phyloP scores from a whole-genome alignment of 2,797 vertebrate genomes.

The Scolopax rusticola region DNA sequence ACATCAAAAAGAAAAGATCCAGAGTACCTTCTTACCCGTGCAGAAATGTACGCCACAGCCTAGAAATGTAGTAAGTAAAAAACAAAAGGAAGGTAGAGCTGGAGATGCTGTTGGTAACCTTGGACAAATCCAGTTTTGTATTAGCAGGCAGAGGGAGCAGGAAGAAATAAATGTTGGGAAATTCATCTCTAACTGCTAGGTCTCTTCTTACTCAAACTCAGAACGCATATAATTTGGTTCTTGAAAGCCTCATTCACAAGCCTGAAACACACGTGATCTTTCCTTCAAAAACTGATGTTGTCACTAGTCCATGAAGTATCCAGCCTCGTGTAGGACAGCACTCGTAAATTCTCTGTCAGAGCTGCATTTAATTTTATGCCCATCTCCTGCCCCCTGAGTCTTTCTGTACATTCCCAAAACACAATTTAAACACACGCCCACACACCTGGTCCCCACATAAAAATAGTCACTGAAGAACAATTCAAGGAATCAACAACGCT shows the following conservation, averaged over 20 bases:
- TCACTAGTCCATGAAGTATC: neutral
- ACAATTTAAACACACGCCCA: neutral
- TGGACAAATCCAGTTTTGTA: neutral
- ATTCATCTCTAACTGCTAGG: neutral
- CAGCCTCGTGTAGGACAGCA: neutral
- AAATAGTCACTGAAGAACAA: neutral
- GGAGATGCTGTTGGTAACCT: neutral
- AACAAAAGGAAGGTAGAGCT: neutral
- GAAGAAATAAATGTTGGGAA: neutral
- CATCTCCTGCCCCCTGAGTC: fast-evolving
- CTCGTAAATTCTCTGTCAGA: neutral
- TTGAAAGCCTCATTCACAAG: neutral
- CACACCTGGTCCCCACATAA: neutral
- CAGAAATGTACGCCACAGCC: neutral
- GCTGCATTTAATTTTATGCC: neutral
- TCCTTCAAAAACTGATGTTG: neutral
- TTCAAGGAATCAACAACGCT: neutral
- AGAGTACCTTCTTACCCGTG: neutral
- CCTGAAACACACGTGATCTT: neutral
- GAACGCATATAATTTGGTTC: neutral
- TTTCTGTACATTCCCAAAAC: neutral
- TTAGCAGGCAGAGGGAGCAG: neutral
- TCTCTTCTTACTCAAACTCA: neutral
- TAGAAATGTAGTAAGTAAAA: neutral
- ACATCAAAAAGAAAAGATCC: neutral